Conservation (phyloP, 2,888 invertebrate species). For the Apodemia mormo region DNA sequence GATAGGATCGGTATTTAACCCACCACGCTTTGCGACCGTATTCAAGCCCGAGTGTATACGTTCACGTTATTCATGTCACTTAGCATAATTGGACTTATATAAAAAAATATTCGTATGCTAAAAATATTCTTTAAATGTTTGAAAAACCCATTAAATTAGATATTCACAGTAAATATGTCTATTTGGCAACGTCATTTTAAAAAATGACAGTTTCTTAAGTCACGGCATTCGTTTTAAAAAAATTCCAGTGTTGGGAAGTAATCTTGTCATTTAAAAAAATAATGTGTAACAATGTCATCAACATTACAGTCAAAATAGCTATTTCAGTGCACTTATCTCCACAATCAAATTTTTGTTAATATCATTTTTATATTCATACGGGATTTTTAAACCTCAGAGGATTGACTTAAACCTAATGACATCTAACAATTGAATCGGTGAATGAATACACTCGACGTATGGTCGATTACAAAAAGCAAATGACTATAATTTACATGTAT, state of each 20-base stretch:
- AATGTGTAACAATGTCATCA: neutral
- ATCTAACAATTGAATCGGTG: neutral
- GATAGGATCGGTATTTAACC: slow-evolving; percentile 5
- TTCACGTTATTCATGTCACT: slow-evolving; percentile 21
- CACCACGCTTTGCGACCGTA: neutral
- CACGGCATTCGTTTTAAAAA: neutral
- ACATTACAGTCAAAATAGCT: neutral
- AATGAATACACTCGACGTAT: slow-evolving; percentile 23
- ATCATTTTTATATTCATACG: neutral
- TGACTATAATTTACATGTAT: slow-evolving; percentile 57
- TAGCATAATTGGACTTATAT: slow-evolving; percentile 20
- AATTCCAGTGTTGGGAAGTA: neutral
- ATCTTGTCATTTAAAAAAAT: neutral
- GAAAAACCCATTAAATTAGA: neutral
- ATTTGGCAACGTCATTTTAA: neutral
- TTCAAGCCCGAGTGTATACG: neutral
- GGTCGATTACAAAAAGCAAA: slow-evolving; percentile 52
- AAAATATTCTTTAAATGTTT: neutral
- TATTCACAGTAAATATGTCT: neutral
- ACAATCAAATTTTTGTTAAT: neutral
- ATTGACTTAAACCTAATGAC: neutral
- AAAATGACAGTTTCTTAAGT: neutral
- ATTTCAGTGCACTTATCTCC: neutral
- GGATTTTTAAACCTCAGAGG: neutral
- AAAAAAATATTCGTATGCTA: neutral